Conservation (phyloP, 2,888 invertebrate species). For the Odontocolon sp. region DNA sequence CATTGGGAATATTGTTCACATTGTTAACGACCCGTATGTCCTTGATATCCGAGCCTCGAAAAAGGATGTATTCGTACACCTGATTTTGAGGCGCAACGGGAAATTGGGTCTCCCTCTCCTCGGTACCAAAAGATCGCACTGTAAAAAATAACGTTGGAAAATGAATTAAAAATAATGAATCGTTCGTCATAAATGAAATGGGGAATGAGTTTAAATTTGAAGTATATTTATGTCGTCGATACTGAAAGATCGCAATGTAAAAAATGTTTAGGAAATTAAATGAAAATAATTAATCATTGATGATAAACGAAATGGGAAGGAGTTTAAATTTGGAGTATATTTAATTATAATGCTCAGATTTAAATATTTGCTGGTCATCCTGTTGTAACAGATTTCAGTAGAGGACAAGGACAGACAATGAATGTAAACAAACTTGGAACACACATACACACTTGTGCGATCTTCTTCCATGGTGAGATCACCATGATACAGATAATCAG, state of each 20-base stretch:
- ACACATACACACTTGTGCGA: not conserved
- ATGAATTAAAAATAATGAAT: not conserved
- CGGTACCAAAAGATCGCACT: constrained; percentile 99
- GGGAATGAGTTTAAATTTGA: not conserved
- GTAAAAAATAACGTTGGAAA: constrained; percentile 63
- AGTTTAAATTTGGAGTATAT: too few species aligned
- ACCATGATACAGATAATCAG: not conserved
- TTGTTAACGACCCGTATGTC: constrained; percentile 98
- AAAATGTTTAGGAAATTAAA: too few species aligned
- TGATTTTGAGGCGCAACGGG: constrained; percentile 98
- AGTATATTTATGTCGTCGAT: not conserved
- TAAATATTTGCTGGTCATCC: not conserved
- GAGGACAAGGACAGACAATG: constrained; percentile 14
- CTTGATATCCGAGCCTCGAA: constrained; percentile 99
- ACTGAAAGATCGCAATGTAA: too few species aligned
- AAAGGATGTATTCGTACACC: constrained; percentile 99
- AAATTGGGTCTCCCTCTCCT: constrained; percentile 97
- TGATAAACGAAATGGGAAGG: too few species aligned
- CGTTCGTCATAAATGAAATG: not conserved
- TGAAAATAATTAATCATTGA: too few species aligned
- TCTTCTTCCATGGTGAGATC: not conserved
- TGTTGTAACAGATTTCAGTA: not conserved
- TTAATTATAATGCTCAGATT: not conserved
- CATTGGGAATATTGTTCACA: constrained; percentile 93
- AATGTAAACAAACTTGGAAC: constrained; percentile 38